Percentiles rank a stretch among this genome's conserved stretches.
phyloP scores from a whole-genome alignment of 2,797 vertebrate species.

The Loris lydekkerianus region DNA sequence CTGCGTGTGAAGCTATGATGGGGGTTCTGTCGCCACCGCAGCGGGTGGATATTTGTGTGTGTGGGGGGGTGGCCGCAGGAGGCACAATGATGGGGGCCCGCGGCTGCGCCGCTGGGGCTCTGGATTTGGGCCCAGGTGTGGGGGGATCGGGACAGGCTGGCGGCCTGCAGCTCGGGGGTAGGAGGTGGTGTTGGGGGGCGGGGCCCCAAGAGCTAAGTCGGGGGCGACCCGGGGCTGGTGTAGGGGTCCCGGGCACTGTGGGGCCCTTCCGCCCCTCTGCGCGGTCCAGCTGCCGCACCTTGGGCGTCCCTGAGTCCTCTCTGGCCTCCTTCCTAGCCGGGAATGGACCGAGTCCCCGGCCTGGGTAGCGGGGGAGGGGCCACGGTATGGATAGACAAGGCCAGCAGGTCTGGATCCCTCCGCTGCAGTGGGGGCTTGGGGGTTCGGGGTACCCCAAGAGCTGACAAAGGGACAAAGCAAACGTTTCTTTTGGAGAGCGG shows the following conservation, averaged over 20 bases:
- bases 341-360: not conserved
- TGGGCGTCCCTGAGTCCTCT: slow-evolving; percentile 14
- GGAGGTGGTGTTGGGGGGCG: slow-evolving; percentile 36
- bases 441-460: slow-evolving; percentile 48
- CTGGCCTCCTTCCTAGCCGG: not conserved
- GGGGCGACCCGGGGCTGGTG: not conserved
- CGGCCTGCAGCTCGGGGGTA: not conserved
- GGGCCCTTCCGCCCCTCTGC: slow-evolving; percentile 38
- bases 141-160: not conserved
- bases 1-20: not conserved
- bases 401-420: not conserved
- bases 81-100: slow-evolving; percentile 27
- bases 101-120: slow-evolving; percentile 61
- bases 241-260: not conserved
- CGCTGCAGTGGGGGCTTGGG: slow-evolving; percentile 14
- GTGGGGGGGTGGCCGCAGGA: not conserved
- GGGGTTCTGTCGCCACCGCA: slow-evolving; percentile 63
- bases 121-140: slow-evolving; percentile 65
- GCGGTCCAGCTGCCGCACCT: slow-evolving; percentile 50
- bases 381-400: not conserved
- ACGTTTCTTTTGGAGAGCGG: slow-evolving; percentile 57
- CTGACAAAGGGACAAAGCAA: slow-evolving; percentile 86
- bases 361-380: not conserved
- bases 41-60: slow-evolving; percentile 66
- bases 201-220: not conserved